Evolutionary conservation across 2,113 vertebrate species (phyloP), one percentile per base, ranked within the genome.

Genomic region (Chloropsis cyanopogon): DNA sequence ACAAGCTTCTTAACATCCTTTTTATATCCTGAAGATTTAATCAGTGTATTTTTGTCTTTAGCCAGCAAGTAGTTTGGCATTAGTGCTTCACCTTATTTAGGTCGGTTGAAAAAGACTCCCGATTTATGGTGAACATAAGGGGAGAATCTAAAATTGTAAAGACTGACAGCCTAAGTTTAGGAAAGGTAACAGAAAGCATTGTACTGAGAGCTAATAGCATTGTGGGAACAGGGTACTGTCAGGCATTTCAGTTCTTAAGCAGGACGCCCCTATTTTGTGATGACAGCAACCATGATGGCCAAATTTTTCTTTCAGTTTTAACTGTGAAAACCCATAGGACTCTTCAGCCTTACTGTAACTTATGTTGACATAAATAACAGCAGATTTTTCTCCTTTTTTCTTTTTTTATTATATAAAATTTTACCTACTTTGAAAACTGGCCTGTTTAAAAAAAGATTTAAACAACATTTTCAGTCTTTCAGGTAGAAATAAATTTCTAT

Each of bases 1-100:
- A 59, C 66, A 95, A 95, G 71, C 92, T 81, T 90, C 93, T 95
- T 96, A 94, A 79, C 50, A 71, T 57, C 44, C 89, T 80, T 94
- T 97, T 92, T 84, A 80, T 94, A 95, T 46, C 90, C 78, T 85
- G 66, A 37, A 73, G 60, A 25, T 86, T 59, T 88, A 86, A 87
- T 79, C 66, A 41, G 44, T 59, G 42, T 92, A 82, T 93, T 95
- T 94, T 77, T 9, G 10, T 83, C 83, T 72, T 64, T 65, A 86
- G 47, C 42, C 47, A 79, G 46, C 53, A 46, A 95, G 63, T 77
- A 85, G 82, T 82, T 95, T 86, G 50, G 35, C 54, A 90, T 71
- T 78, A 92, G 59, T 0, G 0, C 49, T 60, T 87, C 73, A 91
- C 75, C 57, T 91, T 82, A 95, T 90, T 92, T 88, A 92, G 77